Evolutionary conservation across 2,113 vertebrate species (phyloP).

Genomic region (Pituophis catenifer): DNA sequence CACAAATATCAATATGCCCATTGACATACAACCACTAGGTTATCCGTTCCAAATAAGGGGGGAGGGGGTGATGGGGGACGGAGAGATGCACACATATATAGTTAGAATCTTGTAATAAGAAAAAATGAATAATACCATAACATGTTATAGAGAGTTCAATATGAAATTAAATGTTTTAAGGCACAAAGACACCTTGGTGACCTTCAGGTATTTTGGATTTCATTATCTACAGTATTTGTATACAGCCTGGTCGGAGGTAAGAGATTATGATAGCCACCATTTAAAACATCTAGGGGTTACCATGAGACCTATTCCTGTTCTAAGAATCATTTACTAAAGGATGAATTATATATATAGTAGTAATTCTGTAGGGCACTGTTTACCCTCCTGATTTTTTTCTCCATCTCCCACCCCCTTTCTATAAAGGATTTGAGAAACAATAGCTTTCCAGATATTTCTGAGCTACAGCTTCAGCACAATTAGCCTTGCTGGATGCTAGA

Average conservation of each 20-base stretch:
- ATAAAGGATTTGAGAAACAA: not conserved
- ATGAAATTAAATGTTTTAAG: not conserved
- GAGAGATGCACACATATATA: no score
- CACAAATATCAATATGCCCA: not conserved
- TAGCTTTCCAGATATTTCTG: not conserved
- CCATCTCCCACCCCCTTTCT: not conserved
- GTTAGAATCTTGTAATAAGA: not conserved
- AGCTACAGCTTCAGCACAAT: not conserved
- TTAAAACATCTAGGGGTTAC: not conserved
- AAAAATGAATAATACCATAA: not conserved
- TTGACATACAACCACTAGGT: not conserved
- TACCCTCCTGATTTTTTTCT: not conserved
- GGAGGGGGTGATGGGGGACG: rapidly evolving
- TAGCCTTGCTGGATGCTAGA: not conserved
- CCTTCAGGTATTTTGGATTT: not conserved
- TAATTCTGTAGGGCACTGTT: not conserved
- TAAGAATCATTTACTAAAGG: not conserved
- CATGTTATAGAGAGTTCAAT: not conserved
- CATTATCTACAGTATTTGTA: not conserved
- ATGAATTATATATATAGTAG: not conserved
- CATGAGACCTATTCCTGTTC: not conserved
- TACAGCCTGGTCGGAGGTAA: not conserved
- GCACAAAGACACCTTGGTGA: not conserved
- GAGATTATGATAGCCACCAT: not conserved
- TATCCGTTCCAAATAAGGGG: not conserved